Percentiles rank a stretch among this genome's conserved stretches.
phyloP scores from a whole-genome alignment of 1,140 invertebrate species.

The Dendrolimus kikuchii region DNA sequence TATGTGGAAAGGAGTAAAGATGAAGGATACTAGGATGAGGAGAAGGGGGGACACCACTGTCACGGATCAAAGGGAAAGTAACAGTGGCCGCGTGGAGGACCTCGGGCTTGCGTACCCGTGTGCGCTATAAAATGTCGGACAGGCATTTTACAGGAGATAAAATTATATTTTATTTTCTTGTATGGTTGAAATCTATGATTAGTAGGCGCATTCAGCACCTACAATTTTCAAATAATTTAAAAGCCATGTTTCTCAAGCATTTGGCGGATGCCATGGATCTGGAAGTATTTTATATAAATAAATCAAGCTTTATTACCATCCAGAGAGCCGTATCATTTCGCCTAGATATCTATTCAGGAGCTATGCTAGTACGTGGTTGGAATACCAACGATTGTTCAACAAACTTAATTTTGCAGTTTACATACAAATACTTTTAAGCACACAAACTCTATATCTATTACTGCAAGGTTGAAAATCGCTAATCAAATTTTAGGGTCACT shows the following conservation, averaged over 20 bases:
- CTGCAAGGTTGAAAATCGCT: conserved; percentile 8
- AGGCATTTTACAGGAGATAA: too few relatives aligned
- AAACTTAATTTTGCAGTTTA: conserved; percentile 19
- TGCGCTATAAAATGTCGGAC: too few relatives aligned
- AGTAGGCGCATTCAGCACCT: too few relatives aligned
- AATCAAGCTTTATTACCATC: conserved; percentile 63
- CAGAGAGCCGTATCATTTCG: conserved; percentile 58
- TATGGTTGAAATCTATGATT: too few relatives aligned
- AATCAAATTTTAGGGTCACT: not conserved
- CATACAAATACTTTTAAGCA: conserved; percentile 1
- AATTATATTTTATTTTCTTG: too few relatives aligned
- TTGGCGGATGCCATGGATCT: conserved; percentile 18
- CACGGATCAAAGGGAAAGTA: too few relatives aligned
- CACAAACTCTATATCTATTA: conserved; percentile 5
- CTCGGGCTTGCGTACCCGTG: too few relatives aligned
- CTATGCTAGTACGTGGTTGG: conserved; percentile 53
- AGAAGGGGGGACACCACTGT: too few relatives aligned
- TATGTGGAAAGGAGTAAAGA: too few relatives aligned
- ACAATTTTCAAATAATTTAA: not conserved
- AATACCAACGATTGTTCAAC: conserved; percentile 40
- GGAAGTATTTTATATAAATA: conserved; percentile 42
- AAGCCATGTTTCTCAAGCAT: not conserved
- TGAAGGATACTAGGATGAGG: too few relatives aligned
- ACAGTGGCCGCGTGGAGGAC: too few relatives aligned
- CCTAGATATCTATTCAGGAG: conserved; percentile 60